A percentile compares a stretch with the other conserved stretches of the same genome.
Evolutionary conservation across 2,113 vertebrate species (phyloP).

Genomic region (Catharus bicknelli): DNA sequence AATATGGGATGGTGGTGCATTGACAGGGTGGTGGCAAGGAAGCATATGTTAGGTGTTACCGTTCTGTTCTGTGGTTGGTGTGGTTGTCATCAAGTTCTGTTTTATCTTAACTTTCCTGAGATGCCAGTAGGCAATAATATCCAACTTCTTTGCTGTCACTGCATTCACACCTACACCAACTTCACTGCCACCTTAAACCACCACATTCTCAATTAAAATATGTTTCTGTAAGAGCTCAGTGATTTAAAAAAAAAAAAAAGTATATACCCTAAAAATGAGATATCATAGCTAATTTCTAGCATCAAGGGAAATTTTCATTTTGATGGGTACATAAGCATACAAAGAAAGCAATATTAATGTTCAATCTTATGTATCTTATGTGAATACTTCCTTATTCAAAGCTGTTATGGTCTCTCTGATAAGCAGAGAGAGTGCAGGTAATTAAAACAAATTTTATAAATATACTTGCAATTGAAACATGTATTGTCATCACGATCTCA

Average conservation of each 20-base stretch:
- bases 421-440: background rate
- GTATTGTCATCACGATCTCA: background rate
- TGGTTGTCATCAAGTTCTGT: slow-evolving; percentile 15
- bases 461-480: background rate
- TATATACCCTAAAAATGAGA: background rate
- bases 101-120: slow-evolving; percentile 12
- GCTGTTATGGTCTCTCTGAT: background rate
- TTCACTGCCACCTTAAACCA: background rate
- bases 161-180: slow-evolving; percentile 30
- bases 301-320: background rate
- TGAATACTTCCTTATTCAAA: background rate
- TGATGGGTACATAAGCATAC: background rate
- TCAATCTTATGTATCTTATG: background rate
- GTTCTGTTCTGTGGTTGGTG: slow-evolving; percentile 13
- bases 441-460: slow-evolving; percentile 13
- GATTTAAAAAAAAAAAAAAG: background rate
- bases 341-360: background rate
- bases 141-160: slow-evolving; percentile 17
- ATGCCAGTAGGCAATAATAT: slow-evolving; percentile 18
- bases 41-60: slow-evolving; percentile 31
- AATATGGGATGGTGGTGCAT: background rate
- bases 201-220: slow-evolving; percentile 16
- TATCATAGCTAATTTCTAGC: background rate
- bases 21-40: background rate
- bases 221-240: background rate